These are phyloP conservation scores for Antedon mediterranea DNA, from an alignment of 53 echinoderm and acorn worm species.

Conservation along the genomic window DNA sequence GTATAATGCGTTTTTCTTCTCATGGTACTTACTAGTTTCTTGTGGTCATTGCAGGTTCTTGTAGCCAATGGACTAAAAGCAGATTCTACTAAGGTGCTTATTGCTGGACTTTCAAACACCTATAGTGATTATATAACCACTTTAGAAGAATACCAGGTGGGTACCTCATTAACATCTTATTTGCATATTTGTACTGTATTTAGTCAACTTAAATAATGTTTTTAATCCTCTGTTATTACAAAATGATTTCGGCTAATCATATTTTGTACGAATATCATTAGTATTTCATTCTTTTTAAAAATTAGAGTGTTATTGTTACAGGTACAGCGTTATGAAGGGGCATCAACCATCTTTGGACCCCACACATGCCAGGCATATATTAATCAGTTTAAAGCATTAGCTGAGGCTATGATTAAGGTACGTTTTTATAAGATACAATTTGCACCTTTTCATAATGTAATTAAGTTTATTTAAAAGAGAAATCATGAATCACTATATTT, in stretches of 20 bases:
- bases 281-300: too few species aligned
- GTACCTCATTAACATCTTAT: background rate
- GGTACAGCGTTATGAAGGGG: conserved; percentile 89
- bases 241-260: too few species aligned
- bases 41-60: conserved; percentile 33
- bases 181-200: too few species aligned
- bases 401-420: conserved; percentile 55
- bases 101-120: conserved; percentile 75
- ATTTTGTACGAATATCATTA: too few species aligned
- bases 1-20: too few species aligned
- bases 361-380: conserved; percentile 80
- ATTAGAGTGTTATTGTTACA: too few species aligned
- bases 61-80: conserved; percentile 29
- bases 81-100: conserved; percentile 41
- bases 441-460: background rate
- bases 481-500: background rate
- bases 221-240: too few species aligned
- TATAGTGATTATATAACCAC: conserved; percentile 60
- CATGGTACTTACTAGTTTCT: background rate
- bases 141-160: conserved; percentile 2
- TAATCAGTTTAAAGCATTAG: conserved; percentile 52
- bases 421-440: too few species aligned
- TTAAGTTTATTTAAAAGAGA: background rate
- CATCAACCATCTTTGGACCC: conserved; percentile 78
- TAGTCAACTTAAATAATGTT: too few species aligned